Conservation (phyloP, 2,888 invertebrate species). For the Apotomis betuletana region DNA sequence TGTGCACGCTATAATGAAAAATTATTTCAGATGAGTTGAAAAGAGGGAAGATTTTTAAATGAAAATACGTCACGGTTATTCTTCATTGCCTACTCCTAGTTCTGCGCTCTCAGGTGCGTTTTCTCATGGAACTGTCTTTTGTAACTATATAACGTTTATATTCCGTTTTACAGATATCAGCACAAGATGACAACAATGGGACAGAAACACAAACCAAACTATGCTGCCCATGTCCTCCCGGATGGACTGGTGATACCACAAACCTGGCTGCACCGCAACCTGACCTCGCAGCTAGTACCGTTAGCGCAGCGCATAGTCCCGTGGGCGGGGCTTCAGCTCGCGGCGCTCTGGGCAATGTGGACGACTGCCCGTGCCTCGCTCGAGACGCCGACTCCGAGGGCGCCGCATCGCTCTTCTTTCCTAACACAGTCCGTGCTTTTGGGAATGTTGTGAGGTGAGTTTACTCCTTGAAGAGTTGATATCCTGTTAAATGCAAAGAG, state of each 20-base stretch:
- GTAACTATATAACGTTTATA: no score
- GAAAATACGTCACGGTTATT: no score
- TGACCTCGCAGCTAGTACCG: not conserved
- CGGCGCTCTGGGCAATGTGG: slow-evolving; percentile 38
- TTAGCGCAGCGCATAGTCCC: not conserved
- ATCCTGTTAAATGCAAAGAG: no score
- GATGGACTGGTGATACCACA: not conserved
- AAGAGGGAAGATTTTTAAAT: no score
- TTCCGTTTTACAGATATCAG: slow-evolving; percentile 53
- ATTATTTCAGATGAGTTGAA: no score
- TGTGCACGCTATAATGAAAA: no score
- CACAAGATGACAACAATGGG: slow-evolving; percentile 57
- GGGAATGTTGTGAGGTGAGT: slow-evolving; percentile 57
- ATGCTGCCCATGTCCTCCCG: slow-evolving; percentile 68
- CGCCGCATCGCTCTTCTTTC: slow-evolving; percentile 64
- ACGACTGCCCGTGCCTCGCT: slow-evolving; percentile 59
- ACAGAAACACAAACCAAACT: slow-evolving; percentile 47
- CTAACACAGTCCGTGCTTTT: slow-evolving; percentile 55
- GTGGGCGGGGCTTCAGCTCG: slow-evolving; percentile 25
- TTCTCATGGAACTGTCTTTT: no score
- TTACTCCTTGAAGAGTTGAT: not conserved
- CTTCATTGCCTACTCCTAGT: no score
- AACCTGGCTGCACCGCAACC: not conserved
- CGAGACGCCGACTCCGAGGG: slow-evolving; percentile 61
- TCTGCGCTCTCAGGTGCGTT: no score